Evolutionary conservation across 35 echinoderm and acorn worm species (phyloP).

Genomic region (Strongylocentrotus purpuratus): DNA sequence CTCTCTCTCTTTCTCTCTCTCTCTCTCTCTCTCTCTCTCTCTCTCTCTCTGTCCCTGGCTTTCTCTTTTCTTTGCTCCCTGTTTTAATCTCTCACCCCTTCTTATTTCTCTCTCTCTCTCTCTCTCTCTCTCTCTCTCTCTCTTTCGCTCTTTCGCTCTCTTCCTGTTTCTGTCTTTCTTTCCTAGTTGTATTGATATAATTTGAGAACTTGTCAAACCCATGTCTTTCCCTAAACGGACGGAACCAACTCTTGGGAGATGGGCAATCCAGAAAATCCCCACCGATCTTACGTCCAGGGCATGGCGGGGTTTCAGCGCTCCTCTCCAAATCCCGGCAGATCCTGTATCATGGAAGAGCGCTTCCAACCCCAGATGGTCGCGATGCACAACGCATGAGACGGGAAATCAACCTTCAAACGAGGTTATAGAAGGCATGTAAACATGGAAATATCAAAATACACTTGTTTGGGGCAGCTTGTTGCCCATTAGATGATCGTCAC

Average conservation of each 20-base stretch:
- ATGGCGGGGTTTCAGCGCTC: neutral
- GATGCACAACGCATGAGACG: neutral
- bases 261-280: neutral
- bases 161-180: too few relatives aligned
- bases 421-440: conserved; percentile 35
- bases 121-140: neutral
- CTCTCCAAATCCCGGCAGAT: neutral
- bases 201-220: neutral
- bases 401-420: neutral
- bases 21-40: neutral
- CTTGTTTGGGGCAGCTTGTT: neutral
- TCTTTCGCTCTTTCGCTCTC: neutral
- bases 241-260: neutral
- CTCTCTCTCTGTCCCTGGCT: neutral
- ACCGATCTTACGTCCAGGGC: too few relatives aligned
- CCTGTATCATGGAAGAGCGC: neutral
- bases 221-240: neutral
- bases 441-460: conserved; percentile 54
- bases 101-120: neutral
- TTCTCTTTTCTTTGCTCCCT: neutral
- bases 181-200: neutral
- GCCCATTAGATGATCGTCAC: neutral
- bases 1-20: neutral
- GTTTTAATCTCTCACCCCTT: neutral
- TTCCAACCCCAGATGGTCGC: neutral